Conservation (phyloP, 1,140 invertebrate species). For the Chionoecetes opilio region DNA sequence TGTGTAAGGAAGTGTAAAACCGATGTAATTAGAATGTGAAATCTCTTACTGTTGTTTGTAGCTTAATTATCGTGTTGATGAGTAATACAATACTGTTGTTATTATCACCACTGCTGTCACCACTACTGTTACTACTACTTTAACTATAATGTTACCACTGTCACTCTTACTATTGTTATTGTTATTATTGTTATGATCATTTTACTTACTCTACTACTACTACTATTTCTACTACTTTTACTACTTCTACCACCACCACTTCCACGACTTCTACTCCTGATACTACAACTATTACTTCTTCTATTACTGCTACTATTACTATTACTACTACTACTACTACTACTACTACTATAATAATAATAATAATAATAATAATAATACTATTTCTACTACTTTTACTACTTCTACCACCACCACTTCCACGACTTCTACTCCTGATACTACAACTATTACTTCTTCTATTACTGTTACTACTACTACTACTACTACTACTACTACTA, state of each 20-base stretch:
- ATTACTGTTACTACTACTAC: neutral
- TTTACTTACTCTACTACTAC: too few relatives aligned
- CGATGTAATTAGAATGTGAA: conserved; percentile 2
- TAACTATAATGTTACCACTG: too few relatives aligned
- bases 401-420: too few relatives aligned
- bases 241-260: too few relatives aligned
- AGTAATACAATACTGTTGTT: neutral
- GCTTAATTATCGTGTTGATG: too few relatives aligned
- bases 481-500: conserved; percentile 21
- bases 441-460: too few relatives aligned
- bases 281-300: too few relatives aligned
- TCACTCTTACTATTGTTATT: neutral
- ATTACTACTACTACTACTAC: neutral
- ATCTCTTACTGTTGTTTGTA: neutral
- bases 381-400: neutral
- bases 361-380: too few relatives aligned
- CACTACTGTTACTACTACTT: neutral
- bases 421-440: neutral
- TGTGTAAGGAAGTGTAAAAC: neutral
- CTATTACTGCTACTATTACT: neutral
- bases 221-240: neutral
- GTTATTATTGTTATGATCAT: too few relatives aligned
- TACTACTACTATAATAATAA: neutral
- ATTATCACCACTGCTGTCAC: neutral
- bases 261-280: neutral